Percentiles rank a stretch among this genome's conserved stretches.
Evolutionary conservation across 2,797 vertebrate species (phyloP).

Genomic region (Arctocebus calabarensis): DNA sequence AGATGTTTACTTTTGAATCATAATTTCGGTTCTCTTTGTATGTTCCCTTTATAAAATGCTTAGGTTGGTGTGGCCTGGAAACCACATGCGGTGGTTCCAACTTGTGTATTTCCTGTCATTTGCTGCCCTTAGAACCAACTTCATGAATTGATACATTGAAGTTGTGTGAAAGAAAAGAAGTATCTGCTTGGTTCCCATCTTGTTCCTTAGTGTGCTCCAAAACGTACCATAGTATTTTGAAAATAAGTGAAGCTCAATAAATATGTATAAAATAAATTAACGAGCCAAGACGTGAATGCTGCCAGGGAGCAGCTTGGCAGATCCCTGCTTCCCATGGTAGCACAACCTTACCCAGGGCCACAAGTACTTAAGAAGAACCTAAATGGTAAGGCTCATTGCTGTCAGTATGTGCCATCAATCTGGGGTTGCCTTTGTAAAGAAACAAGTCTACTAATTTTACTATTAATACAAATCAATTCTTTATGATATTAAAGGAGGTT

Average conservation of each 20-base stretch:
- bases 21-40: background rate
- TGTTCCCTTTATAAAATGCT: background rate
- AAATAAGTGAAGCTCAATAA: background rate
- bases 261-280: background rate
- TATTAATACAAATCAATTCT: background rate
- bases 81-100: background rate
- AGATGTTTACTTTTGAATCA: background rate
- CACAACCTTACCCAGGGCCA: background rate
- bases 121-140: background rate
- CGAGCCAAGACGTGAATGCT: background rate
- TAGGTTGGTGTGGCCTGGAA: background rate
- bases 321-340: background rate
- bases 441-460: background rate
- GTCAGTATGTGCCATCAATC: background rate
- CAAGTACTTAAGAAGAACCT: background rate
- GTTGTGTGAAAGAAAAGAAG: background rate
- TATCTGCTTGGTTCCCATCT: background rate
- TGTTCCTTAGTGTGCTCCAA: background rate
- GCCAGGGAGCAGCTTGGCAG: background rate
- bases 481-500: background rate
- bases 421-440: background rate
- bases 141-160: background rate
- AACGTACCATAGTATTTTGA: background rate
- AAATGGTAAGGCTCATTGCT: background rate
- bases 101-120: background rate